Evolutionary conservation across 2,888 invertebrate genomes (phyloP).

Genomic region (Callinectes sapidus): DNA sequence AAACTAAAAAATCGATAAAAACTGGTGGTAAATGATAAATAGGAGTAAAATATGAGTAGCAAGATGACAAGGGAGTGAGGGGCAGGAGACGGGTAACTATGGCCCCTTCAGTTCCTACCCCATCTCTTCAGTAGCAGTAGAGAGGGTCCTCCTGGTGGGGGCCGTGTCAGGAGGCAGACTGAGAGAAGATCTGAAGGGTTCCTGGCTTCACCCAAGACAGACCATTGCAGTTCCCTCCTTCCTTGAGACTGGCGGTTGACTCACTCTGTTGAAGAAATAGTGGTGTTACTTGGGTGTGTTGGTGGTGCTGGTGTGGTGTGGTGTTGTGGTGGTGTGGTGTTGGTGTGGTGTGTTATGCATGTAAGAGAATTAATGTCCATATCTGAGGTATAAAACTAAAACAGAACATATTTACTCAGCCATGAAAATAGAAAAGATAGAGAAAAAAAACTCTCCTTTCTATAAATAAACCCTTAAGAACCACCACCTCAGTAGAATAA

Average conservation of each 20-base stretch:
- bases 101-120: background rate
- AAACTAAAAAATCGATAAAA: background rate
- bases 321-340: no score
- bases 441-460: no score
- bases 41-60: background rate
- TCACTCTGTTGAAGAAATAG: slow-evolving; percentile 62
- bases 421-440: no score
- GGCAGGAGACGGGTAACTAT: background rate
- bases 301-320: no score
- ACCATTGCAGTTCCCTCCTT: slow-evolving; percentile 63
- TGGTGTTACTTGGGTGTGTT: no score
- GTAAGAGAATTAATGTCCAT: no score
- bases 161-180: slow-evolving; percentile 64
- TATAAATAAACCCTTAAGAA: no score
- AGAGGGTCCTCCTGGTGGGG: slow-evolving; percentile 19
- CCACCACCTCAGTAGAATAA: no score
- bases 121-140: background rate
- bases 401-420: no score
- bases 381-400: no score
- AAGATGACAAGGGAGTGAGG: background rate
- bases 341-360: no score
- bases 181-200: slow-evolving; percentile 72
- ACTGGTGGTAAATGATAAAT: background rate
- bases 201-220: slow-evolving; percentile 72
- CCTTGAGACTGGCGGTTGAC: slow-evolving; percentile 44